Percentiles rank a stretch among this genome's conserved stretches.
phyloP scores from a whole-genome alignment of 2,113 vertebrate genomes.

The Heptranchias perlo region DNA sequence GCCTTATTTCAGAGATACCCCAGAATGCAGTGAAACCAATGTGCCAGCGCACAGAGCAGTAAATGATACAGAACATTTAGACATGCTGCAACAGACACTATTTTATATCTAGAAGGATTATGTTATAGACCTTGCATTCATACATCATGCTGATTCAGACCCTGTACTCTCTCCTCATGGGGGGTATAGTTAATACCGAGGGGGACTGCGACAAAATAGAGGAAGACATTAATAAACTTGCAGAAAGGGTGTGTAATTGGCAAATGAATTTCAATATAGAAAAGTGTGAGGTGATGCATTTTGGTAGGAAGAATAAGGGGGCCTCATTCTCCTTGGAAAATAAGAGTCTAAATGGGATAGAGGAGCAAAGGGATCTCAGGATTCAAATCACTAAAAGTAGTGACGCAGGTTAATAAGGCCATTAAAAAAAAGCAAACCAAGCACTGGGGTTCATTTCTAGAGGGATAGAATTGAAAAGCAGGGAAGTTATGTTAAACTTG shows the following conservation, averaged over 20 bases:
- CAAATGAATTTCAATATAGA: too few relatives aligned
- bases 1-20: background rate
- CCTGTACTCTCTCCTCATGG: too few relatives aligned
- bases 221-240: too few relatives aligned
- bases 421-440: background rate
- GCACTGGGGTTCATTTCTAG: background rate
- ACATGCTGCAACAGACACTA: background rate
- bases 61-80: background rate
- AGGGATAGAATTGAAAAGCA: background rate
- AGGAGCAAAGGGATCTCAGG: background rate
- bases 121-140: background rate
- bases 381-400: background rate
- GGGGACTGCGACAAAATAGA: background rate
- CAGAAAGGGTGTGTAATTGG: too few relatives aligned
- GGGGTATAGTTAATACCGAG: background rate
- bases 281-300: too few relatives aligned
- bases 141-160: background rate
- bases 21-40: background rate
- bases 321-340: background rate
- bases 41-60: background rate
- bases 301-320: background rate
- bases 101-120: background rate
- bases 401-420: background rate
- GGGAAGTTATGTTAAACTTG: background rate
- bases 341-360: background rate